Base-by-base conservation (phyloP, 2,888 invertebrate species). In the Epistrophe eligans region DNA sequence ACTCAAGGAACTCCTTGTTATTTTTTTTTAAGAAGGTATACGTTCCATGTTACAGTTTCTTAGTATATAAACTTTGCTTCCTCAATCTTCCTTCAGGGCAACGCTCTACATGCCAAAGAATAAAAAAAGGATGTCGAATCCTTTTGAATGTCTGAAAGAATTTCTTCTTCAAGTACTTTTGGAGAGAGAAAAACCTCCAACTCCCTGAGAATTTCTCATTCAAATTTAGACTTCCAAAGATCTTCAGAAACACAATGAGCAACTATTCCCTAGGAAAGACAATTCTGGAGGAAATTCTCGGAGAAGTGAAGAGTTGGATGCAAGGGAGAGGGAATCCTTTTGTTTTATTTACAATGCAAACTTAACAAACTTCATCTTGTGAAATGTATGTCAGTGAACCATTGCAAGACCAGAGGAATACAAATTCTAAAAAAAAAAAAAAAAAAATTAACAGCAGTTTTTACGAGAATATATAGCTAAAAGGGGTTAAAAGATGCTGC, bases 381-480 rank as follows among this genome's bases (percentile, higher is more conserved):
- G 57, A 50, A 83, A 87, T 83, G 58, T 87, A 28, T 87, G 87
- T 87, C 87, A 87, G 83, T 87, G 87, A 79, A 79, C 77, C 85
- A 82, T 79, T 48, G 45, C 72, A 72, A 50, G 60, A 70, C 58
- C 60, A 15, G 57, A 70, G 43, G 48, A 70, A 67, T 60, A 77
- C 32, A 77, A 79, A 81, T 76, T 52, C 73, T 15, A 5, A 60
- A 28, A 72, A 82, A 28, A 66, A 82, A 72, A 72, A 24, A 32
- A 66, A 80, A 66, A 24, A 24, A 77, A 58, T 81, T 82, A 81
- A 72, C 77, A 81, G 45, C 73, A 55, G 66, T 82, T 67, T 66
- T 79, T 48, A 70, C 57, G 10, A 38, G 50, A 48, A 28, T 57
- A 13, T 40, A n/a, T 17, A n/a, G 48, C 58, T 35, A 32, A 38